A percentile compares a stretch with the other conserved stretches of the same genome.
Conservation (phyloP, 1,140 invertebrate species). For the Euwallacea fornicatus region DNA sequence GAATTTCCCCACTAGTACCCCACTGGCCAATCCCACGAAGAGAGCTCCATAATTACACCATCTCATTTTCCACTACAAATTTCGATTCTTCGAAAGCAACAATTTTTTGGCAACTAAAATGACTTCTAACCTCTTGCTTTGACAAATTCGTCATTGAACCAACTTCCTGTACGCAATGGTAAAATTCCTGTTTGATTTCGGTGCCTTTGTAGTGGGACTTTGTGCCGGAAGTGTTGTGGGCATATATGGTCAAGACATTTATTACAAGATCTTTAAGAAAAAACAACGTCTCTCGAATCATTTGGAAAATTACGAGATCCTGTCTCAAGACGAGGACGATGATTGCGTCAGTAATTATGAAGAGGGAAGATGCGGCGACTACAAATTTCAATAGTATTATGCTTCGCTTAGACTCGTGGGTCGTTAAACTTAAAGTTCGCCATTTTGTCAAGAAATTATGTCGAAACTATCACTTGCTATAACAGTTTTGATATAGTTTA, state of each 20-base stretch:
- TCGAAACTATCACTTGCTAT: no score
- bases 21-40: slow-evolving; percentile 21
- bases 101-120: background rate
- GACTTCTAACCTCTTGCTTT: background rate
- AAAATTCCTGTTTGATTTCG: slow-evolving; percentile 33
- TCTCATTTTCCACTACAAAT: slow-evolving; percentile 12
- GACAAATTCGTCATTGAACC: background rate
- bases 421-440: no score
- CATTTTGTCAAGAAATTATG: no score
- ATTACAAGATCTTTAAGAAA: background rate
- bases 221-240: slow-evolving; percentile 14
- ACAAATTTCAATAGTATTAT: no score
- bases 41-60: slow-evolving; percentile 31
- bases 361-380: background rate
- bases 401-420: no score
- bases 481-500: no score
- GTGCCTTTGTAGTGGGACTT: slow-evolving; percentile 19
- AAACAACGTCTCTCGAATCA: background rate
- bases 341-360: slow-evolving; percentile 18
- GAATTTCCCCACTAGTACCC: slow-evolving; percentile 32
- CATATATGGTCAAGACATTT: slow-evolving; percentile 20
- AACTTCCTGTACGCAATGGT: slow-evolving; percentile 12
- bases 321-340: slow-evolving; percentile 12
- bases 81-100: slow-evolving; percentile 2
- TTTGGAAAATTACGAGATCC: slow-evolving; percentile 17